Base-by-base conservation (phyloP, 2,113 vertebrate genomes). In the Serilophus lunatus region DNA sequence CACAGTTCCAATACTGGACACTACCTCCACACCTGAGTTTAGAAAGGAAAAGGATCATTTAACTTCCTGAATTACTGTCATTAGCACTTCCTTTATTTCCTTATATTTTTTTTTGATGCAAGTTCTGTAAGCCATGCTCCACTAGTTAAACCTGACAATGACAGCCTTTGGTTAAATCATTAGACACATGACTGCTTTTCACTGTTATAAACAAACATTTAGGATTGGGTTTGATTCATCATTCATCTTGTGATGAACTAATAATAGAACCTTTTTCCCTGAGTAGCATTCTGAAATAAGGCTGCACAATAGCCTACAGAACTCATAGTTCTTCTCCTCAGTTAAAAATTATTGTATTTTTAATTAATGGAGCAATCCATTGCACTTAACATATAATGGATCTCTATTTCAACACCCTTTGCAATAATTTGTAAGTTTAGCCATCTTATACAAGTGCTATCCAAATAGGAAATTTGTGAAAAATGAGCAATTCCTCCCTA, bases 221-320 rank as follows among this genome's bases (percentile, higher is more conserved):
- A 65, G 86, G 82, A 44, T 13, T 71, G 53, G 33, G 47, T 90
- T 95, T 86, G 94, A 96, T 95, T 96, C 92, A 92, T 95, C 82
- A 83, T 81, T 95, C 85, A 45, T 97, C 94, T 96, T 85, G 79
- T 95, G 92, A 95, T 66, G 72, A 88, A 69, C 93, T 96, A 97
- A 95, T 92, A 96, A 95, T 96, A 94, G 94, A 94, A 86, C 23
- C 49, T 79, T 91, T 85, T 75, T 86, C 65, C 82, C 80, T 79
- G 25, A 90, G 72, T 75, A 78, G 80, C 80, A 51, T 75, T 93
- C 56, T 86, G 91, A 87, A 96, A 94, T 93, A 60, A 95, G 92
- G 80, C 82, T 96, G 88, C 70, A 85, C 42, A 72, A 85, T 54
- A 91, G 74, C 76, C 72, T 71, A 51, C 68, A 93, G 90, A 88